Percentiles rank a stretch among this genome's conserved stretches.
Evolutionary conservation across 2,113 vertebrate genomes (phyloP).

Genomic region (Myxocyprinus asiaticus): DNA sequence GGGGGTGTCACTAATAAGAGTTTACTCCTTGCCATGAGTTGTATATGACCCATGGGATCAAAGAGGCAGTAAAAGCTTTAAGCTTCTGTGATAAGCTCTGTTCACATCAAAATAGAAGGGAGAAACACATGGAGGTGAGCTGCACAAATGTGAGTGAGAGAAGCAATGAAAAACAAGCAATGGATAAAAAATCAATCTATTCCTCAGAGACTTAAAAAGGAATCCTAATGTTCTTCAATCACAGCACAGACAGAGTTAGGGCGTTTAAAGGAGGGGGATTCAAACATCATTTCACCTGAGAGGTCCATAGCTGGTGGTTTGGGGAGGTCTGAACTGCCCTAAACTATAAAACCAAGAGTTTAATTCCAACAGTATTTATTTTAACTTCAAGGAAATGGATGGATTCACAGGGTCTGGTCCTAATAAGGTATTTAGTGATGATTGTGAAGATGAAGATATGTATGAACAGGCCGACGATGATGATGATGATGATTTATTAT

Average conservation of each 20-base stretch:
- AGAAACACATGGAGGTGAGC: constrained; percentile 28
- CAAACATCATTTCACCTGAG: constrained; percentile 35
- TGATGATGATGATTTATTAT: no score
- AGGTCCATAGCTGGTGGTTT: constrained; percentile 27
- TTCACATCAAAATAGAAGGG: constrained; percentile 22
- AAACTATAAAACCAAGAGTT: constrained; percentile 35
- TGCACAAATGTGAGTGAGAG: constrained; percentile 4
- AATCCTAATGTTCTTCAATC: constrained; percentile 40
- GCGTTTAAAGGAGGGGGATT: constrained; percentile 17
- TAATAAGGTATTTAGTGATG: constrained; percentile 16
- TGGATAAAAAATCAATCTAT: constrained; percentile 36
- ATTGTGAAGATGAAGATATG: not conserved
- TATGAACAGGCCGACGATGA: no score
- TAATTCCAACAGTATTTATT: constrained; percentile 39
- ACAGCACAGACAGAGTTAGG: constrained; percentile 15
- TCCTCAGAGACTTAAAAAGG: constrained; percentile 16
- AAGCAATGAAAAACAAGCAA: constrained; percentile 18
- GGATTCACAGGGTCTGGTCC: constrained; percentile 1
- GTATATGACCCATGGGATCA: constrained; percentile 29
- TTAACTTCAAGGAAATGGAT: constrained; percentile 9
- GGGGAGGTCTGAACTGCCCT: constrained; percentile 22
- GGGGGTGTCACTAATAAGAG: constrained; percentile 27
- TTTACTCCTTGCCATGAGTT: constrained; percentile 14
- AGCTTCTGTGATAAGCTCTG: constrained; percentile 5
- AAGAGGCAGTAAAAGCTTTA: constrained; percentile 26